Percentiles rank a stretch among this genome's conserved stretches.
phyloP scores from a whole-genome alignment of 2,888 invertebrate species.

The Beris chalybata region DNA sequence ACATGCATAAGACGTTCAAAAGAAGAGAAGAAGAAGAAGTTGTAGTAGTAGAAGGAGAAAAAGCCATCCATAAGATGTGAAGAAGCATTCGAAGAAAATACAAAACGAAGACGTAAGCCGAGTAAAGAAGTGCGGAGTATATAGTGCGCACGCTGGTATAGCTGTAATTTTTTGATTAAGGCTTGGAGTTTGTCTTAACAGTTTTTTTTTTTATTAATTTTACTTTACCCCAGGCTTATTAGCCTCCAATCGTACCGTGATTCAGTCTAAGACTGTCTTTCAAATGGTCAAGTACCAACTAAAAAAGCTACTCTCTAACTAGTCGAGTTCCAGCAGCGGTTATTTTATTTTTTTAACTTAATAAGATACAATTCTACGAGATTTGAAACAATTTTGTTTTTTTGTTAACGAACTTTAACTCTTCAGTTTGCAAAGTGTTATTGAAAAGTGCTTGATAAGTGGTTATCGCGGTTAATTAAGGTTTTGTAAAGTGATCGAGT shows the following conservation, averaged over 20 bases:
- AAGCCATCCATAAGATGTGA: slow-evolving; percentile 27
- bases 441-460: too few species aligned
- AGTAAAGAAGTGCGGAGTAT: slow-evolving; percentile 29
- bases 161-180: slow-evolving; percentile 35
- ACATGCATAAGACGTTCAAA: background rate
- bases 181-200: slow-evolving; percentile 34
- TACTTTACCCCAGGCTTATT: slow-evolving; percentile 26
- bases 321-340: background rate
- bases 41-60: slow-evolving; percentile 25
- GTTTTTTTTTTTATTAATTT: slow-evolving; percentile 12
- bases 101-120: slow-evolving; percentile 28
- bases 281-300: slow-evolving; percentile 33
- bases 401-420: too few species aligned
- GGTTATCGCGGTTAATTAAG: too few species aligned
- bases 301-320: background rate
- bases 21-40: slow-evolving; percentile 9
- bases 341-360: background rate
- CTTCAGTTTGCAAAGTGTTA: too few species aligned
- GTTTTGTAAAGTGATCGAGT: too few species aligned
- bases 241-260: slow-evolving; percentile 22
- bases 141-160: slow-evolving; percentile 32
- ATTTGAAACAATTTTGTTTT: background rate
- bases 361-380: background rate
- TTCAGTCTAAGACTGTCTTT: slow-evolving; percentile 33
- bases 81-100: slow-evolving; percentile 31